Percentiles rank a stretch among this genome's conserved stretches.
Evolutionary conservation across 2,888 invertebrate species (phyloP).

Genomic region (Scaptomyza parva): DNA sequence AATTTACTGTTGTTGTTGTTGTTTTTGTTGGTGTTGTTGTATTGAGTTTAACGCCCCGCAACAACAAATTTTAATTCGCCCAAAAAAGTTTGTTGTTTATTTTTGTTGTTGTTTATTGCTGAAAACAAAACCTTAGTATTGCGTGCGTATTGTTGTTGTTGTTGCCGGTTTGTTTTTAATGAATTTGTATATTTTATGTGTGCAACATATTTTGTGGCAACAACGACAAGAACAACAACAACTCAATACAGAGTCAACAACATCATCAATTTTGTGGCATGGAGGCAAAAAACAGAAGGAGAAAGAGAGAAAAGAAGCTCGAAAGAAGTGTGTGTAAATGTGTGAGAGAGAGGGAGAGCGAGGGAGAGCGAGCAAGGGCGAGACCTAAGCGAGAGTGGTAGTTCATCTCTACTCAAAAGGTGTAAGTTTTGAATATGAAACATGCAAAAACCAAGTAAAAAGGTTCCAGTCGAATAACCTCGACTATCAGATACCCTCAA

Average conservation of each 20-base stretch:
- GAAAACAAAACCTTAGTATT: slow-evolving; percentile 52
- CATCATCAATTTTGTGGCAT: slow-evolving; percentile 17
- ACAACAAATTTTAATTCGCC: slow-evolving; percentile 53
- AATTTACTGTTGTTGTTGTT: slow-evolving; percentile 4
- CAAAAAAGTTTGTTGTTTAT: slow-evolving; percentile 28
- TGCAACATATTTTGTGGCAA: slow-evolving; percentile 62
- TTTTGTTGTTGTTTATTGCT: slow-evolving; percentile 27
- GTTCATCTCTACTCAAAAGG: too few species aligned
- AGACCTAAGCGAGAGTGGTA: too few species aligned
- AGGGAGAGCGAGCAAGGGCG: too few species aligned
- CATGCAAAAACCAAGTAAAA: too few species aligned
- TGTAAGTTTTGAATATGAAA: too few species aligned
- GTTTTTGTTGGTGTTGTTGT: slow-evolving; percentile 6
- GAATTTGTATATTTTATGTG: slow-evolving; percentile 64
- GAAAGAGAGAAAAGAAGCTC: too few species aligned
- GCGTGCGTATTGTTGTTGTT: slow-evolving; percentile 36
- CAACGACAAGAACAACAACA: slow-evolving; percentile 23
- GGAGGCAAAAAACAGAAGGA: background rate
- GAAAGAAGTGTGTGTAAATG: too few species aligned
- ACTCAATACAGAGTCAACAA: slow-evolving; percentile 24
- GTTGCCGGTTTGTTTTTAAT: slow-evolving; percentile 62
- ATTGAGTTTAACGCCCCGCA: slow-evolving; percentile 39
- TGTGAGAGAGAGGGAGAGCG: background rate
- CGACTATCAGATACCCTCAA: too few species aligned
- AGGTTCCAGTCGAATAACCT: too few species aligned